Evolutionary conservation across 2,888 invertebrate genomes (phyloP).

Genomic region (Laspeyria flexula): DNA sequence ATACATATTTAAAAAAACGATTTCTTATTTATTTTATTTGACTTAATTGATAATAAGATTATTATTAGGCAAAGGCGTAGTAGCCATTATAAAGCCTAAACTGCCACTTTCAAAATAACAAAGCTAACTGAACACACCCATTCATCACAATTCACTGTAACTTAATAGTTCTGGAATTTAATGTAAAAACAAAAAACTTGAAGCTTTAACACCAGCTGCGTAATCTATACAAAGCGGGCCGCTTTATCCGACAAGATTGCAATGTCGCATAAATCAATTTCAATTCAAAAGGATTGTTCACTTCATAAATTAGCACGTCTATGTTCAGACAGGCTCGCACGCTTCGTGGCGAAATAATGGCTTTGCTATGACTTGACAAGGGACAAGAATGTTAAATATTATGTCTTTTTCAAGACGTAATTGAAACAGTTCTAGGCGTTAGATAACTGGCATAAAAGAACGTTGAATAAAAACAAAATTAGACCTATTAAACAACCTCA

Average conservation of each 20-base stretch:
- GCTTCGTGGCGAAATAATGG: slow-evolving; percentile 30
- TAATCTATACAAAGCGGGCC: slow-evolving; percentile 39
- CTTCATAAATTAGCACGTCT: slow-evolving; percentile 48
- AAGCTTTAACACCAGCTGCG: slow-evolving; percentile 35
- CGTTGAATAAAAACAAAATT: too few species aligned
- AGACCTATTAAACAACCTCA: too few species aligned
- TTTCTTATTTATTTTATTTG: too few species aligned
- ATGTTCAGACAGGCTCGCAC: slow-evolving; percentile 33
- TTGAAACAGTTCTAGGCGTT: background rate
- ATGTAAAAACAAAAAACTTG: slow-evolving; percentile 36
- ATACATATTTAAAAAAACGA: too few species aligned
- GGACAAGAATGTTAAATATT: slow-evolving; percentile 1
- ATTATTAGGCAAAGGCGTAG: background rate
- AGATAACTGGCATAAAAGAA: too few species aligned
- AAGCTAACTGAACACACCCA: slow-evolving; percentile 6
- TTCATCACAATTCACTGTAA: slow-evolving; percentile 38
- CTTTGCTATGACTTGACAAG: background rate
- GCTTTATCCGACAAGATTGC: slow-evolving; percentile 45
- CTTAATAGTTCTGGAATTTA: slow-evolving; percentile 36
- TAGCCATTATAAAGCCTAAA: slow-evolving; percentile 2
- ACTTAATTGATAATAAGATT: too few species aligned
- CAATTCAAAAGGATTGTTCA: slow-evolving; percentile 46
- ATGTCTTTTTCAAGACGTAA: background rate
- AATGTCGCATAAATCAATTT: slow-evolving; percentile 58
- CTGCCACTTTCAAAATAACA: slow-evolving; percentile 11